Percentiles rank a stretch among this genome's conserved stretches.
These are phyloP conservation scores for Hirtodrosophila trivittata DNA, from an alignment of 2,888 invertebrate species.

Conservation along the genomic window DNA sequence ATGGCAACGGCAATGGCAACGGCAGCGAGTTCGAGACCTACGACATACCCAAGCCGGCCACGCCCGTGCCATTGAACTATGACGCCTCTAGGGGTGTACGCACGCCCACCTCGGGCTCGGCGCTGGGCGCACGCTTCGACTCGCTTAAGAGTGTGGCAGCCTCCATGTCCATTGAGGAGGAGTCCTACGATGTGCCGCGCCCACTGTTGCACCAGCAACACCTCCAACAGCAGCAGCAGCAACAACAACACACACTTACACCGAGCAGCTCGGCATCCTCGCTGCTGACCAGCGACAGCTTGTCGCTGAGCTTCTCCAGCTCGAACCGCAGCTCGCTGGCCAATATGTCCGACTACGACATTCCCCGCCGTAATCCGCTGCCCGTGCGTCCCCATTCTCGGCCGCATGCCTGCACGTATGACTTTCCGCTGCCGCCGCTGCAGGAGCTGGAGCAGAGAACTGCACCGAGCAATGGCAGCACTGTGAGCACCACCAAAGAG, in stretches of 20 bases:
- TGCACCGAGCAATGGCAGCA: slow-evolving; percentile 36
- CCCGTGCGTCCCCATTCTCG: slow-evolving; percentile 75
- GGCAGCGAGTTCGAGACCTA: slow-evolving; percentile 81
- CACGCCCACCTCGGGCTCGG: slow-evolving; percentile 63
- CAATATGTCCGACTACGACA: slow-evolving; percentile 89
- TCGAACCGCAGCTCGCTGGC: slow-evolving; percentile 85
- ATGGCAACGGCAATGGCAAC: slow-evolving; percentile 35
- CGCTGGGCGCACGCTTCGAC: slow-evolving; percentile 61
- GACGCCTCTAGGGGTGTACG: slow-evolving; percentile 85
- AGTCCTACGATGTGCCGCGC: slow-evolving; percentile 88
- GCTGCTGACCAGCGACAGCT: slow-evolving; percentile 86
- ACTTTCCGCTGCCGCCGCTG: slow-evolving; percentile 85
- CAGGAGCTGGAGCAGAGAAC: slow-evolving; percentile 72
- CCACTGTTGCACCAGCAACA: slow-evolving; percentile 82
- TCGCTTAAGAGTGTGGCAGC: slow-evolving; percentile 77
- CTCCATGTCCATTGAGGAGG: slow-evolving; percentile 83
- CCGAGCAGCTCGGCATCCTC: slow-evolving; percentile 89
- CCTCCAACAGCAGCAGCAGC: slow-evolving; percentile 68
- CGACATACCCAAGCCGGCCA: slow-evolving; percentile 87
- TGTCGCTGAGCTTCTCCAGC: slow-evolving; percentile 84
- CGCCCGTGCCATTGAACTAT: slow-evolving; percentile 85
- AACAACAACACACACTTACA: slow-evolving; percentile 85
- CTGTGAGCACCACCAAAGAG: slow-evolving; percentile 84
- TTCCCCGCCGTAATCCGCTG: slow-evolving; percentile 85
- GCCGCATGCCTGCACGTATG: slow-evolving; percentile 84